phyloP scores from a whole-genome alignment of 2,113 vertebrate species.

The Salvelinus sp. region DNA sequence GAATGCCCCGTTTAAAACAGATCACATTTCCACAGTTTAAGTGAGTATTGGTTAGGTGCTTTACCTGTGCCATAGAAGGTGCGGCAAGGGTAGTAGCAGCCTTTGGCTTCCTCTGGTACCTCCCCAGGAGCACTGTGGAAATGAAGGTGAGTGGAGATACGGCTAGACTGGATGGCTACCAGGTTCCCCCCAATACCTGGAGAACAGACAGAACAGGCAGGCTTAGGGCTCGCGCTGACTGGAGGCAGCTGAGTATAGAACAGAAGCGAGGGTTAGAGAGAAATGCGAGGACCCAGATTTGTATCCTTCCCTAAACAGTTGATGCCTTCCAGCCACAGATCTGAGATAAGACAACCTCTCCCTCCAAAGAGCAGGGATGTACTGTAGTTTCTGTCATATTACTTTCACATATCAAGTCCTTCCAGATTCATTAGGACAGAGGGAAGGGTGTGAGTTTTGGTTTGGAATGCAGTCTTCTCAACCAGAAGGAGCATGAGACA shows the following conservation, averaged over 20 bases:
- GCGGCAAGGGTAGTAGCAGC: constrained; percentile 88
- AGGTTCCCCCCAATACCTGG: constrained; percentile 96
- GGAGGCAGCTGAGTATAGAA: background rate
- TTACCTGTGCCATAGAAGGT: constrained; percentile 90
- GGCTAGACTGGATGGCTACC: constrained; percentile 96
- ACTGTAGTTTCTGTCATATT: too few species aligned
- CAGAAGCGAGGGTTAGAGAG: background rate
- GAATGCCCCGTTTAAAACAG: too few species aligned
- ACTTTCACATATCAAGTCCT: too few species aligned
- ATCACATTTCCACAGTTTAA: background rate
- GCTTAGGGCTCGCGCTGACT: background rate
- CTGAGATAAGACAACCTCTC: too few species aligned
- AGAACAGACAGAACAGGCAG: background rate
- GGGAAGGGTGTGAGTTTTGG: too few species aligned
- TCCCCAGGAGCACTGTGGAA: constrained; percentile 89
- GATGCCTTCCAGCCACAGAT: too few species aligned
- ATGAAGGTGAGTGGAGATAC: constrained; percentile 95
- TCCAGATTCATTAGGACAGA: too few species aligned
- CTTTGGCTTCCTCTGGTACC: constrained; percentile 86
- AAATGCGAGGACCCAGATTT: background rate
- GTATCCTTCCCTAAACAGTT: too few species aligned
- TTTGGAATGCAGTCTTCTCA: background rate
- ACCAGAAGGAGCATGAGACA: background rate
- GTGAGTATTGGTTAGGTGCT: background rate
- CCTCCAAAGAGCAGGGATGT: too few species aligned